Conservation (phyloP, 2,797 vertebrate genomes). For the Falco novaeseelandiae region DNA sequence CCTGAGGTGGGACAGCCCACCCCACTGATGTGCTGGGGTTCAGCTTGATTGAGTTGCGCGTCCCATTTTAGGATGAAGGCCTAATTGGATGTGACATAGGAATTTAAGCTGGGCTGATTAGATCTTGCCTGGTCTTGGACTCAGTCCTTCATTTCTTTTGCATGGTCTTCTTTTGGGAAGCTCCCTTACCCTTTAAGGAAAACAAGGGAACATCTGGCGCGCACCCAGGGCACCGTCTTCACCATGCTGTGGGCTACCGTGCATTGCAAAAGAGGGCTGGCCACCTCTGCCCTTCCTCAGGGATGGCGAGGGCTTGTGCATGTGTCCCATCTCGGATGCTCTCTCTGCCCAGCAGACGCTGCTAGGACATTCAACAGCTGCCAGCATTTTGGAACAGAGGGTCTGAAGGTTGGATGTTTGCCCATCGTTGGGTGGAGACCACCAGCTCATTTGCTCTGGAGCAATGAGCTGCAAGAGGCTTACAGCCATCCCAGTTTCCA, state of each 20-base stretch:
- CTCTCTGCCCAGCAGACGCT: neutral
- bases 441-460: neutral
- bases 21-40: neutral
- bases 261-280: fast-evolving
- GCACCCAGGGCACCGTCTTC: neutral
- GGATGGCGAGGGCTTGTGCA: neutral
- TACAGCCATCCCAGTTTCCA: neutral
- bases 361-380: neutral
- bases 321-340: neutral
- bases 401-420: neutral
- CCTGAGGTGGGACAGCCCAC: neutral
- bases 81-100: neutral
- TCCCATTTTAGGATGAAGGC: neutral
- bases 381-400: fast-evolving
- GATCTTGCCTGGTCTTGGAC: neutral
- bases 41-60: neutral
- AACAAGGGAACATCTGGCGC: fast-evolving
- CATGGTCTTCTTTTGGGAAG: neutral
- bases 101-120: neutral
- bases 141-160: neutral
- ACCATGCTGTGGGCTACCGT: neutral
- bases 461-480: neutral
- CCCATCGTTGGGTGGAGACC: neutral
- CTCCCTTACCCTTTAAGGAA: neutral
- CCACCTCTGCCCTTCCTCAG: neutral